phyloP scores from a whole-genome alignment of 2,113 vertebrate genomes.

The Corapipo altera region DNA sequence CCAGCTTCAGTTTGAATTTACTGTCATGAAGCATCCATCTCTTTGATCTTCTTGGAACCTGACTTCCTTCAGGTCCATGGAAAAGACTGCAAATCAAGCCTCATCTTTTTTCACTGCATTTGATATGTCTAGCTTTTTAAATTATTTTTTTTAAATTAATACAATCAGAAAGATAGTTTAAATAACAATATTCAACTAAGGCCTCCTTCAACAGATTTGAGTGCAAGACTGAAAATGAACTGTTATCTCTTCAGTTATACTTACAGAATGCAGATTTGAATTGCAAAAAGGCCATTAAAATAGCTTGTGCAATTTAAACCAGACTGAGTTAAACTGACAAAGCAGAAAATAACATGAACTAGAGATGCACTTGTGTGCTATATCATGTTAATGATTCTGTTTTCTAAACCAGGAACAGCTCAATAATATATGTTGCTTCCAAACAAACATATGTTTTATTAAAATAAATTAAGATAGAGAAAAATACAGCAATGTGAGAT shows the following conservation, averaged over 20 bases:
- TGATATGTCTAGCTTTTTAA: neutral
- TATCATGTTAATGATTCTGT: slow-evolving; percentile 41
- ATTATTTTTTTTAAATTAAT: neutral
- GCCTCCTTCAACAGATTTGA: neutral
- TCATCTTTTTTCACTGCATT: neutral
- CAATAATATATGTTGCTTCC: slow-evolving; percentile 16
- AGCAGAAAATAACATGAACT: slow-evolving; percentile 40
- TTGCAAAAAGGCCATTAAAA: slow-evolving; percentile 65
- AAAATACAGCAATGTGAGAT: neutral
- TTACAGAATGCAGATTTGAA: slow-evolving; percentile 52
- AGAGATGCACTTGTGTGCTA: neutral
- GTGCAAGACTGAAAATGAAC: slow-evolving; percentile 51
- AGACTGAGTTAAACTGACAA: slow-evolving; percentile 63
- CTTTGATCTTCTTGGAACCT: neutral
- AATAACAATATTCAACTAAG: slow-evolving; percentile 22
- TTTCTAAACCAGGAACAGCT: slow-evolving; percentile 33
- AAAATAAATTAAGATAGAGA: slow-evolving; percentile 29
- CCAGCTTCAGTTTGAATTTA: neutral
- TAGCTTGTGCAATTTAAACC: slow-evolving; percentile 36
- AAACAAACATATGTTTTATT: slow-evolving; percentile 14
- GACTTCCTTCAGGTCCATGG: neutral
- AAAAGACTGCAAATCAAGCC: neutral
- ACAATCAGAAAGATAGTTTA: neutral
- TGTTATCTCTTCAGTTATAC: slow-evolving; percentile 42
- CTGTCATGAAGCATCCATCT: neutral